Evolutionary conservation across 2,888 invertebrate species (phyloP), one percentile per base, ranked within the genome.

Genomic region (Tachina fera): DNA sequence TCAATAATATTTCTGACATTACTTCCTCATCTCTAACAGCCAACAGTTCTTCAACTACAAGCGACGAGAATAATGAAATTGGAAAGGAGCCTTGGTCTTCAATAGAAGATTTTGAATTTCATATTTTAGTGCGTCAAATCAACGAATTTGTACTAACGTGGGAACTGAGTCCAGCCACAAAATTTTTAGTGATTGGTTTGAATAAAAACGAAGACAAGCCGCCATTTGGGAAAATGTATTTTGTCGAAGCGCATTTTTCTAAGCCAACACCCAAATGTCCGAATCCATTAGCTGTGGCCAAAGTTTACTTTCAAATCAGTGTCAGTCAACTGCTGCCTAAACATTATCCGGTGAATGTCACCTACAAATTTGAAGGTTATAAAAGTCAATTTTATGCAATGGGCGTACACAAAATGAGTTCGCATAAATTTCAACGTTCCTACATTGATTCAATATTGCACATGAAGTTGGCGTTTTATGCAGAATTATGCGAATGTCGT

Each of bases 221-320:
- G 5, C n/a, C 87, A 0, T 88, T 89, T 71, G 92, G 90, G 5
- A 80, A 74, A 3, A 89, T 88, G 43, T 88, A 89, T 77, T 90
- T 88, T 83, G 88, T 90, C 14, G 91, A 92, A 77, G 92, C 90
- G 0, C 88, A 90, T 58, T 92, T 92, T 75, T 92, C 92, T 5
- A 89, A 89, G 6, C 92, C 92, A 10, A 91, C 90, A 10, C 88
- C 88, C 9, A 87, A 87, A 19, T 92, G 91, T 53, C 92, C 92
- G 3, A 92, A 92, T 87, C 92, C 92, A 0, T 74, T 91, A 84
- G 90, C 91, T 8, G 91, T 91, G 41, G 92, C 92, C 53, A 90
- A 89, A 77, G 91, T 91, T n/a, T 90, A 90, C n/a, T 92, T 92
- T 70, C 86, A 89, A 43, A 83, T 92, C 9, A 88, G 89, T 31